Base-by-base conservation (phyloP, 2,797 vertebrate species). In the Gymnothorax reevesii region DNA sequence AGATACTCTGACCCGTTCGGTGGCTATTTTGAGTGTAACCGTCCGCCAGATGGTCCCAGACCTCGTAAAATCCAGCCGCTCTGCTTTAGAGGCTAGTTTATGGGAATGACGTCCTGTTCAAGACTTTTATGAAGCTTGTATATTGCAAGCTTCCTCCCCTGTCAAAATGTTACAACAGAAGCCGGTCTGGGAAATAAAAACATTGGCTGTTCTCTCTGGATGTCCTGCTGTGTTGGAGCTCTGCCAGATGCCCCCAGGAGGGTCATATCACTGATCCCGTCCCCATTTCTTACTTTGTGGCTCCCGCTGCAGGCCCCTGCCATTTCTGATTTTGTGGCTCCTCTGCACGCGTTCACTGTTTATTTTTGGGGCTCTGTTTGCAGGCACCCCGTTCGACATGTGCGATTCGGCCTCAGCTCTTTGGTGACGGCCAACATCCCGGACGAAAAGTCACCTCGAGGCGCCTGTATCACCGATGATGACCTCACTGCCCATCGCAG, bases 341-440 rank as follows among this genome's bases (percentile, higher is more conserved):
- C 33, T 42, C 2, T 42, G 33, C 33, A 42, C 1, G 33, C 33
- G 2, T 2, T 42, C 33, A 42, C 33, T 42, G 33, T 42, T 42
- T 2, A 42, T 42, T 42, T 42, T 42, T 42, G 33, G 33, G 33
- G 33, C 33, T 42, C 33, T 42, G 33, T 42, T 42, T 86, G 64
- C 90, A 99, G 98, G 20, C 98, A 99, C 90, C 98, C 98, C 0
- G 98, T 99, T 0, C 96, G 98, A 1, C 96, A 97, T 8, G 6
- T 98, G 1, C 93, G 93, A 87, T 99, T 99, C 91, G 94, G 95
- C 90, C 93, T 91, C 84, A 97, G 97, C 91, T 96, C 95, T 71
- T 95, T 99, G 89, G 94, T 99, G 89, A 98, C 98, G 0, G 98
- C 97, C 88, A 98, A 99, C 90, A 91, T 99, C 93, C 98, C 98